Evolutionary conservation across 2,888 invertebrate species (phyloP).

Genomic region (Ectemnius lituratus): DNA sequence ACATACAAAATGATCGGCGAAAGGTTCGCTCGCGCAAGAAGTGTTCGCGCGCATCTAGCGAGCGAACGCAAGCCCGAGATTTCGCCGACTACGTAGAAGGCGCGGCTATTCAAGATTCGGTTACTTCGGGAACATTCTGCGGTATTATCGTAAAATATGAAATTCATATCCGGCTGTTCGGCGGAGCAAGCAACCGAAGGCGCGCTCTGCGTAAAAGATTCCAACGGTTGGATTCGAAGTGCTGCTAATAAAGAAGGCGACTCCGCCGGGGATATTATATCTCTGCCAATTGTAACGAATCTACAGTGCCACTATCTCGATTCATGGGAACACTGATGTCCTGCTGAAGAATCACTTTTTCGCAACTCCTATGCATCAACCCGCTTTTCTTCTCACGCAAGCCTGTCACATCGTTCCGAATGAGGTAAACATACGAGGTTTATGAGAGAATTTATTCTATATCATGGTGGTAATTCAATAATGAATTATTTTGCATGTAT

Average conservation of each 20-base stretch:
- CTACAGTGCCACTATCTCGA: constrained; percentile 2
- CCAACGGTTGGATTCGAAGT: constrained; percentile 16
- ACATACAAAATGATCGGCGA: constrained; percentile 9
- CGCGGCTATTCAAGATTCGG: constrained; percentile 49
- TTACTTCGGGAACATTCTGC: constrained; percentile 60
- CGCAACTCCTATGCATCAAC: constrained; percentile 8
- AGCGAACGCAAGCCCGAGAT: constrained; percentile 34
- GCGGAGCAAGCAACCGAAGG: constrained; percentile 12
- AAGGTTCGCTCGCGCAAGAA: background rate
- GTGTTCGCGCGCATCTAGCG: no score
- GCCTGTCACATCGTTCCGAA: background rate
- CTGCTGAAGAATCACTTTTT: constrained; percentile 18
- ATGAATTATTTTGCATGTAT: background rate
- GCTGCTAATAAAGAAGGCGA: constrained; percentile 50
- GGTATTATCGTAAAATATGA: constrained; percentile 67
- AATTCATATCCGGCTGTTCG: constrained; percentile 59
- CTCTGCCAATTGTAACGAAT: constrained; percentile 34
- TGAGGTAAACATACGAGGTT: background rate
- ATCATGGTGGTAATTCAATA: background rate
- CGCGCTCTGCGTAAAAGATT: constrained; percentile 23
- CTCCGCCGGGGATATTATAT: constrained; percentile 44
- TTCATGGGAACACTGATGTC: background rate
- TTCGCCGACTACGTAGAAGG: constrained; percentile 35
- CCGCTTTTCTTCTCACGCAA: background rate
- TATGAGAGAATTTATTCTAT: background rate